Conservation (phyloP, 2,797 vertebrate genomes). For the Enteromius treurensis region DNA sequence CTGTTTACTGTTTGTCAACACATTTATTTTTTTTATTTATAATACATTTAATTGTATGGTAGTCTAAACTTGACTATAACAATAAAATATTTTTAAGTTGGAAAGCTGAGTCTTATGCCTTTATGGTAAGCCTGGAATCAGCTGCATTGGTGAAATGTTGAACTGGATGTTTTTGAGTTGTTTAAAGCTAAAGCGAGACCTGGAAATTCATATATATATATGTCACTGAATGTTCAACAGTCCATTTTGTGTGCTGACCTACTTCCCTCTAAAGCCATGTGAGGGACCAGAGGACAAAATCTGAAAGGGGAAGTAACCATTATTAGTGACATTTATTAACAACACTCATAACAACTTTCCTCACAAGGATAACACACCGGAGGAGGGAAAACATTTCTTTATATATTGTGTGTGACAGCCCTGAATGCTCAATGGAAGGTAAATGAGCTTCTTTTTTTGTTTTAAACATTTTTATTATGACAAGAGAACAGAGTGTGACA, state of each 20-base stretch:
- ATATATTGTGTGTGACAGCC: not conserved
- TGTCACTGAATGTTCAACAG: not conserved
- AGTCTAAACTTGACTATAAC: not conserved
- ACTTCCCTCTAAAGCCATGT: constrained; percentile 34
- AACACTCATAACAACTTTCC: not conserved
- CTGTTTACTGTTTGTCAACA: constrained; percentile 2
- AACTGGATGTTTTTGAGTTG: constrained; percentile 37
- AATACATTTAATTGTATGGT: not conserved
- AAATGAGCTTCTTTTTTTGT: not conserved
- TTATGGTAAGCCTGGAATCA: not conserved
- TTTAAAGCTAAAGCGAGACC: not conserved
- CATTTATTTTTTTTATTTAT: not conserved
- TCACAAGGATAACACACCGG: not conserved
- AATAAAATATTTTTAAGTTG: constrained; percentile 25
- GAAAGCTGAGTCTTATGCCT: not conserved
- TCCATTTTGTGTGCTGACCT: constrained; percentile 11
- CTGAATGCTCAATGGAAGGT: constrained; percentile 4
- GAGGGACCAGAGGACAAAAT: constrained; percentile 15
- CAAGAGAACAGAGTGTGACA: not conserved
- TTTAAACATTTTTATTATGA: not conserved
- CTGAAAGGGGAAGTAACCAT: constrained; percentile 41
- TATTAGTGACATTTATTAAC: constrained; percentile 27
- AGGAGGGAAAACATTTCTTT: not conserved
- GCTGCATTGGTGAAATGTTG: constrained; percentile 7
- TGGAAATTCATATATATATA: not conserved